Conservation (phyloP, 2,113 vertebrate species). For the Gnathonemus echidnorhynchus region DNA sequence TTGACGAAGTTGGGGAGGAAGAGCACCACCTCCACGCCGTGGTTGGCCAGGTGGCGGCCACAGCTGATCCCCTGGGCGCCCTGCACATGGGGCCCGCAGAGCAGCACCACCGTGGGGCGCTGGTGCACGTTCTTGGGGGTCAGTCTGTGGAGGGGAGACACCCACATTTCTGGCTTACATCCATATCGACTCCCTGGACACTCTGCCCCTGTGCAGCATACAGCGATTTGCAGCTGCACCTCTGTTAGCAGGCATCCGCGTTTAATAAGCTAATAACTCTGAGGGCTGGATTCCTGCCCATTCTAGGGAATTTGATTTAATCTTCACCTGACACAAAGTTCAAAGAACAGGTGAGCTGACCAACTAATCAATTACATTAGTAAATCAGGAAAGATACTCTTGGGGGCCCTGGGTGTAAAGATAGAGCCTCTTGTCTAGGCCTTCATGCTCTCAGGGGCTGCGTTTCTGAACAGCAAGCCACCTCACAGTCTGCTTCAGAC, state of each 20-base stretch:
- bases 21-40: slow-evolving; percentile 88
- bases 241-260: not conserved
- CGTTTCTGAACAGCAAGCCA: not conserved
- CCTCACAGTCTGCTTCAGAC: not conserved
- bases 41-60: slow-evolving; percentile 91
- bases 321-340: not conserved
- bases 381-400: not conserved
- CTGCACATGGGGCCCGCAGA: slow-evolving; percentile 91
- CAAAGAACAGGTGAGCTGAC: not conserved
- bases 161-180: not conserved
- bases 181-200: not conserved
- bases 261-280: not conserved
- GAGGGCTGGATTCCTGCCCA: not conserved
- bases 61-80: slow-evolving; percentile 98
- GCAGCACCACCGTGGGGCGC: slow-evolving; percentile 82
- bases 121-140: slow-evolving; percentile 97
- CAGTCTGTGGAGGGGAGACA: slow-evolving; percentile 59
- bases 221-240: not conserved
- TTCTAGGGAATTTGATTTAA: not conserved
- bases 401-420: not conserved
- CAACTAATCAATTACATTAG: not conserved
- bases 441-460: not conserved
- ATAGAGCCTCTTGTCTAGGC: not conserved
- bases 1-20: slow-evolving; percentile 96
- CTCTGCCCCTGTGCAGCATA: not conserved